phyloP scores from a whole-genome alignment of 2,113 vertebrate species.

The Lamprologus ornatipinnis region DNA sequence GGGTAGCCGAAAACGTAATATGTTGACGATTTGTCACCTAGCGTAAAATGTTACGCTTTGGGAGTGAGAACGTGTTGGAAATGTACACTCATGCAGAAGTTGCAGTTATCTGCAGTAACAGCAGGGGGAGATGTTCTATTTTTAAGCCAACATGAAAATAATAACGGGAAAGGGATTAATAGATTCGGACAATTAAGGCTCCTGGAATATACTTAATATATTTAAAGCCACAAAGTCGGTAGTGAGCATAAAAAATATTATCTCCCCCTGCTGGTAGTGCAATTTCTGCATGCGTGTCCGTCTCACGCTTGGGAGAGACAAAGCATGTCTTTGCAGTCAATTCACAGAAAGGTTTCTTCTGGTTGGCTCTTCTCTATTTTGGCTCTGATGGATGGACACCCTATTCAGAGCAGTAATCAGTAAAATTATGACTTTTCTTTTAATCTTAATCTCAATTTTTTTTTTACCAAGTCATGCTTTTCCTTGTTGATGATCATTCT shows the following conservation, averaged over 20 bases:
- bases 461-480: background rate
- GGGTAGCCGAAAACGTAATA: too few species aligned
- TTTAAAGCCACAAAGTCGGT: background rate
- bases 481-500: background rate
- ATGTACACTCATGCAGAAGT: background rate
- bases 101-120: background rate
- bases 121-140: background rate
- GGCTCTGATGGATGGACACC: background rate
- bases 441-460: too few species aligned
- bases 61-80: too few species aligned
- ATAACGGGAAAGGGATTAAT: background rate
- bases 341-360: background rate
- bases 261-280: background rate
- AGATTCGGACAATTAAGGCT: background rate
- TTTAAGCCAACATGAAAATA: background rate
- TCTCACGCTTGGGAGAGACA: background rate
- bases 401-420: background rate
- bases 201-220: background rate
- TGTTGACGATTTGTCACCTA: too few species aligned
- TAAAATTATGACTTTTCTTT: background rate
- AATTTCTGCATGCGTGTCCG: background rate
- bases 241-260: background rate
- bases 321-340: accelerated
- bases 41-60: too few species aligned
- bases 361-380: background rate